These are phyloP conservation scores for Platycnemis pennipes DNA, from an alignment of 2,888 invertebrate genomes.

Conservation along the genomic window DNA sequence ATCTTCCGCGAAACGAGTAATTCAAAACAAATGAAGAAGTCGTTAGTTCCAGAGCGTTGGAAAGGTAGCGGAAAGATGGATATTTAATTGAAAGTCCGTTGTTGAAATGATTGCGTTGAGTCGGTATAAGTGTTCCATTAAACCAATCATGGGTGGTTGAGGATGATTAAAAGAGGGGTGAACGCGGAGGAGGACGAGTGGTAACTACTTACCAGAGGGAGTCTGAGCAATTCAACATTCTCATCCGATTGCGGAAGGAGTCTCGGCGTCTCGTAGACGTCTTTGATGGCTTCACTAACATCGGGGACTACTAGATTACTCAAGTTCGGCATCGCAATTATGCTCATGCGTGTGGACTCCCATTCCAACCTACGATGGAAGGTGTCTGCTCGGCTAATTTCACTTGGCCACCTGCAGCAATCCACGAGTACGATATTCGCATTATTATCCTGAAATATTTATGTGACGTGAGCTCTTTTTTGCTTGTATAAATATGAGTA, in stretches of 20 bases:
- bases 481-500: too few species aligned
- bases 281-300: neutral
- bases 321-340: neutral
- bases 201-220: neutral
- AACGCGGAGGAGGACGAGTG: neutral
- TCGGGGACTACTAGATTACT: neutral
- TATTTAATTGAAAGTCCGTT: neutral
- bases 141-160: constrained; percentile 46
- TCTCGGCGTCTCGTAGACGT: neutral
- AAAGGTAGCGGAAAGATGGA: neutral
- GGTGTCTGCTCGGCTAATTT: too few species aligned
- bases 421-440: too few species aligned
- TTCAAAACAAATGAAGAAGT: constrained; percentile 28
- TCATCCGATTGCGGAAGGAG: neutral
- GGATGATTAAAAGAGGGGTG: constrained; percentile 11
- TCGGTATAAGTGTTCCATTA: constrained; percentile 28
- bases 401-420: too few species aligned
- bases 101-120: neutral
- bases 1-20: constrained; percentile 14
- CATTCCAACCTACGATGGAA: neutral
- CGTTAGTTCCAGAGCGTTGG: neutral
- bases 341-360: neutral
- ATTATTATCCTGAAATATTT: too few species aligned
- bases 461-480: too few species aligned
- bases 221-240: neutral